Conservation (phyloP, 35 echinoderm and acorn worm species). For the Apostichopus parvimensis region DNA sequence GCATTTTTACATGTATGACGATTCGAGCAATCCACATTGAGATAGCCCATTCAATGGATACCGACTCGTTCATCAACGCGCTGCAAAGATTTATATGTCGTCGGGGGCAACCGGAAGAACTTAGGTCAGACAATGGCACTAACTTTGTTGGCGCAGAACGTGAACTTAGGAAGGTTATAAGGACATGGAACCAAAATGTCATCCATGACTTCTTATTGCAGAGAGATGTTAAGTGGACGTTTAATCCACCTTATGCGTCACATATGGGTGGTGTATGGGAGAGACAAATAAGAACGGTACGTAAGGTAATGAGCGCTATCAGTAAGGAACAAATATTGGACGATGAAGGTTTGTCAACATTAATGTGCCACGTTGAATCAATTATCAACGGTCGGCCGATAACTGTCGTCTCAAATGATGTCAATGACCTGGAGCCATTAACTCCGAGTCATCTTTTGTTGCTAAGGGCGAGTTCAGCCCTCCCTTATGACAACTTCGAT, state of each 20-base stretch:
- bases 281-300: conserved; percentile 10
- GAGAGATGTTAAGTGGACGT: conserved; percentile 35
- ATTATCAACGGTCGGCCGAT: not conserved
- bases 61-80: too few species aligned
- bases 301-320: not conserved
- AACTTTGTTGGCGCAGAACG: conserved; percentile 59
- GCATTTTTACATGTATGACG: too few species aligned
- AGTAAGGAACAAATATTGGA: not conserved
- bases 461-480: not conserved
- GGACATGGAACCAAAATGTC: conserved; percentile 39
- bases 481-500: conserved; percentile 5
- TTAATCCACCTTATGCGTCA: conserved; percentile 52
- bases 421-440: conserved; percentile 28
- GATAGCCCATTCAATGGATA: too few species aligned
- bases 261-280: conserved; percentile 58
- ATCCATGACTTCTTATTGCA: conserved; percentile 46
- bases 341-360: not conserved
- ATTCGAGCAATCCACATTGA: too few species aligned
- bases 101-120: too few species aligned
- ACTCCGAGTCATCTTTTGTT: conserved; percentile 51
- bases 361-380: not conserved
- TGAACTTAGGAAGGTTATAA: conserved; percentile 32
- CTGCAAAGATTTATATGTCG: too few species aligned
- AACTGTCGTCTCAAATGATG: not conserved
- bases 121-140: not conserved